phyloP scores from a whole-genome alignment of 2,888 invertebrate genomes.

The Calameuta filiformis region DNA sequence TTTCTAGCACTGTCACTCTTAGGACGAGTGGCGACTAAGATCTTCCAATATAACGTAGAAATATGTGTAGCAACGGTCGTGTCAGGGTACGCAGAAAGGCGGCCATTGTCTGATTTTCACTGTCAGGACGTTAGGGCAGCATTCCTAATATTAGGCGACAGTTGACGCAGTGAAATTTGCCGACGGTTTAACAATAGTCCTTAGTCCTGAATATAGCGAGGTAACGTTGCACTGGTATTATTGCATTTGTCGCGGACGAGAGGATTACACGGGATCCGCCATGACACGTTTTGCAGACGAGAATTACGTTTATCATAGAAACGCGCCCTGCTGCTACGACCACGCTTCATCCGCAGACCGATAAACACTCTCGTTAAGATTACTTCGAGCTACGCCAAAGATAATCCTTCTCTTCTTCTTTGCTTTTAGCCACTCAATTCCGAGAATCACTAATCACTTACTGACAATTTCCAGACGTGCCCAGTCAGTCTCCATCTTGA shows the following conservation, averaged over 20 bases:
- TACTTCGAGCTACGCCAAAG: background rate
- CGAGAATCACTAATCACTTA: background rate
- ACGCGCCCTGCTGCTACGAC: background rate
- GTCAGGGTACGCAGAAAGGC: background rate
- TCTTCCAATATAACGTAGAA: background rate
- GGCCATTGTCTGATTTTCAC: background rate
- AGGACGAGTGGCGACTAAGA: background rate
- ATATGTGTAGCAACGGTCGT: background rate
- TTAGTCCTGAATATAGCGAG: background rate
- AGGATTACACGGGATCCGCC: background rate
- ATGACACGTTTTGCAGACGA: background rate
- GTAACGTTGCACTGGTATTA: background rate
- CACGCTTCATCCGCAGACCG: background rate
- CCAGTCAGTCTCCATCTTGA: background rate
- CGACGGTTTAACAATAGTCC: background rate
- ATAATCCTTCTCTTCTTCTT: background rate
- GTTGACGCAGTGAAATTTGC: background rate
- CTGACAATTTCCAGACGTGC: background rate
- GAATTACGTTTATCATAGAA: background rate
- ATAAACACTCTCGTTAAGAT: background rate
- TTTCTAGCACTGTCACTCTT: background rate
- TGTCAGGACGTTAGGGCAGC: background rate
- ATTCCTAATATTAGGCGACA: background rate
- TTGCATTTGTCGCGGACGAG: background rate
- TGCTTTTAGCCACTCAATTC: background rate